Evolutionary conservation across 2,113 vertebrate species (phyloP), one percentile per base, ranked within the genome.

Genomic region (Cebus imitator): DNA sequence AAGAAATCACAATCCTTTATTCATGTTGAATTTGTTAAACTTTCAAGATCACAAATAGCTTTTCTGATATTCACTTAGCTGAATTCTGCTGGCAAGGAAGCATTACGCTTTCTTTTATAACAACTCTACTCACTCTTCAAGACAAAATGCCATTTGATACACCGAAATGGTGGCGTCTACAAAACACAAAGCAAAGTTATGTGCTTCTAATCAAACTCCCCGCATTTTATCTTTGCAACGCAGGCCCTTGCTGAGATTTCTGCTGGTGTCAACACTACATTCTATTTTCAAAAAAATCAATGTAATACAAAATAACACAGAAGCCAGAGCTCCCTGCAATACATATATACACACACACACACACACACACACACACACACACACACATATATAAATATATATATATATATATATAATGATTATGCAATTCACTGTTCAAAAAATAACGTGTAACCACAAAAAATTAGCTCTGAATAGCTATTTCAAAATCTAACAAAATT

Each of bases 401-500:
- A 43, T 43, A 43, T 43, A 43, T 43, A 43, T 43, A 48, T 48
- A 48, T 45, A 95, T 72, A 86, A 83, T 35, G 35, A 83, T 55
- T 48, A 91, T 64, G 52, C 12, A 92, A 43, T 13, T 76, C 57
- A 52, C 21, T 82, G 35, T 81, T 40, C 30, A 43, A 87, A 92
- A 94, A 81, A 82, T 68, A 81, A 70, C 1, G 23, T 66, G 68
- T 23, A 92, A 70, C n/a, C 85, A 92, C 48, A 90, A 83, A 95
- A 91, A 45, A 55, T 80, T 12, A 90, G 57, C 25, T 97, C 78
- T 17, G 30, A 89, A 92, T 61, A 23, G 40, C 35, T 55, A 57
- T 76, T 64, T 82, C 21, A 45, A 90, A 82, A 82, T 48, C 35
- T 37, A 96, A 50, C 68, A 92, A 85, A 64, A 35, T 48, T 43